phyloP scores from a whole-genome alignment of 2,797 vertebrate genomes.

The Periophthalmus magnuspinnatus region DNA sequence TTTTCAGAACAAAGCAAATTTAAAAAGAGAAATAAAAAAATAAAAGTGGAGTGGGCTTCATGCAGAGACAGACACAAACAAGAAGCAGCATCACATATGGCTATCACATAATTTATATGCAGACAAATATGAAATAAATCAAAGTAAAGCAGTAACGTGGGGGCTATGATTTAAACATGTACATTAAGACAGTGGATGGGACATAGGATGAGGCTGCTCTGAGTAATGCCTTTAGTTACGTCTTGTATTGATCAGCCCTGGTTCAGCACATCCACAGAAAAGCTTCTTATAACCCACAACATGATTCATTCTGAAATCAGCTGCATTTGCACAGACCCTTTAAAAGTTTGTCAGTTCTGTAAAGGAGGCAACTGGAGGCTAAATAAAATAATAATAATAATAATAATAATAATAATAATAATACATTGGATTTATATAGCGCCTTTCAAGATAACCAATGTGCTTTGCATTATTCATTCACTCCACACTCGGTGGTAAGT shows the following conservation, averaged over 20 bases:
- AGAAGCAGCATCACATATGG: slow-evolving; percentile 79
- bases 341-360: no score
- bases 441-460: no score
- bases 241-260: slow-evolving; percentile 55
- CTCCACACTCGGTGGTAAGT: no score
- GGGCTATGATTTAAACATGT: slow-evolving; percentile 70
- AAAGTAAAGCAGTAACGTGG: slow-evolving; percentile 46
- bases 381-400: no score
- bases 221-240: slow-evolving; percentile 53
- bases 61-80: slow-evolving; percentile 64
- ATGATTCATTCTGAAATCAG: slow-evolving; percentile 57
- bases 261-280: slow-evolving; percentile 44
- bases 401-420: no score
- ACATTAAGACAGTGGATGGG: slow-evolving; percentile 68
- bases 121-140: slow-evolving; percentile 64
- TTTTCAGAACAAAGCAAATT: slow-evolving; percentile 24
- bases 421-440: no score
- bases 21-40: slow-evolving; percentile 48
- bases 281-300: slow-evolving; percentile 47
- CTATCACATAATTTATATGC: slow-evolving; percentile 76
- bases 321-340: slow-evolving; percentile 24
- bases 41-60: slow-evolving; percentile 56
- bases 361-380: no score
- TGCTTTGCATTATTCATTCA: no score
- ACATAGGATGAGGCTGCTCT: slow-evolving; percentile 61